A percentile compares a stretch with the other conserved stretches of the same genome.
These are phyloP conservation scores for Zygothrica quintamaculata DNA, from an alignment of 2,888 invertebrate species.

Conservation along the genomic window DNA sequence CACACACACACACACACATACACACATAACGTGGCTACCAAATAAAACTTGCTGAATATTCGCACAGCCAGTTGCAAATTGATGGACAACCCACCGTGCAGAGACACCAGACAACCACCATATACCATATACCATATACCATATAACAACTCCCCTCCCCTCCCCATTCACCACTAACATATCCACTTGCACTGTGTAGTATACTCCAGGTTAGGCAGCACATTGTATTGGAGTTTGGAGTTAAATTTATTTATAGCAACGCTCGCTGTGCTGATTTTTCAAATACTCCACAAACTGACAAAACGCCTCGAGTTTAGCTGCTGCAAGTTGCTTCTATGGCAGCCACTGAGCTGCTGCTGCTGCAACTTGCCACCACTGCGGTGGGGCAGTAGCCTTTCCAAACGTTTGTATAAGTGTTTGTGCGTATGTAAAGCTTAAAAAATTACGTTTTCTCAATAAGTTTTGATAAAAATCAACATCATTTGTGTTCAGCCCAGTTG, in stretches of 20 bases:
- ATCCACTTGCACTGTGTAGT: too few relatives aligned
- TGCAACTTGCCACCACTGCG: too few relatives aligned
- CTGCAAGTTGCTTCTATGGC: not conserved
- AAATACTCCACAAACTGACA: conserved; percentile 67
- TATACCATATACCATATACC: too few relatives aligned
- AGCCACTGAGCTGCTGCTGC: conserved; percentile 15
- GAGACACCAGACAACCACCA: conserved; percentile 34
- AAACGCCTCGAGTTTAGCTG: conserved; percentile 41
- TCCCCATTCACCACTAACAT: too few relatives aligned
- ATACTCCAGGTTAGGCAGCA: conserved; percentile 34
- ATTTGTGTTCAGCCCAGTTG: conserved; percentile 74
- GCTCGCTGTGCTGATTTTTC: conserved; percentile 73
- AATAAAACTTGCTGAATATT: conserved; percentile 76
- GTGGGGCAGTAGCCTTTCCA: conserved; percentile 10
- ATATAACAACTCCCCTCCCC: not conserved
- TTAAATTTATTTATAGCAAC: conserved; percentile 69
- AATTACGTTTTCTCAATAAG: conserved; percentile 81
- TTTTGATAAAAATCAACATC: conserved; percentile 82
- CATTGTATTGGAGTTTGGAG: conserved; percentile 53
- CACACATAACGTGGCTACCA: conserved; percentile 54
- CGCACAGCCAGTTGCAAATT: conserved; percentile 75
- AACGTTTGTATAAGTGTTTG: too few relatives aligned
- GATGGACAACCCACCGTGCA: conserved; percentile 72
- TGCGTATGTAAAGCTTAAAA: conserved; percentile 69
- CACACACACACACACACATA: not conserved